Conservation (phyloP, 2,888 invertebrate species). For the Carterocephalus palaemon region DNA sequence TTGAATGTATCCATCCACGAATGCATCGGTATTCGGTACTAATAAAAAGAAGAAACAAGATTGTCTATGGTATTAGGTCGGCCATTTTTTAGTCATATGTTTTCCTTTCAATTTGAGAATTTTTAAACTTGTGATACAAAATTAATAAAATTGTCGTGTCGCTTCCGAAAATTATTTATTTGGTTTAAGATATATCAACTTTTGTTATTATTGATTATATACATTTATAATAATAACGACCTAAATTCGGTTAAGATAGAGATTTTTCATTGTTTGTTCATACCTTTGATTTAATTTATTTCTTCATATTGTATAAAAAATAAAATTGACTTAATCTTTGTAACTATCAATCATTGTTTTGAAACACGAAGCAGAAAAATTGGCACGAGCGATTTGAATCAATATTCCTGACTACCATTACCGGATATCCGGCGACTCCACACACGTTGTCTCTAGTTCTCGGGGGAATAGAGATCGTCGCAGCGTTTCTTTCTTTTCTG, state of each 20-base stretch:
- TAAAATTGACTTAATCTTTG: neutral
- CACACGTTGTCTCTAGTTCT: slow-evolving; percentile 73
- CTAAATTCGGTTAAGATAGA: slow-evolving; percentile 9
- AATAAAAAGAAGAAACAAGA: slow-evolving; percentile 33
- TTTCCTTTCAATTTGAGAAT: slow-evolving; percentile 66
- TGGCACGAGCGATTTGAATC: slow-evolving; percentile 31
- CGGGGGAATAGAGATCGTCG: slow-evolving; percentile 71
- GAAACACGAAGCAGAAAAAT: slow-evolving; percentile 7
- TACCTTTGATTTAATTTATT: slow-evolving; percentile 7
- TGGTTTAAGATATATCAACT: slow-evolving; percentile 34
- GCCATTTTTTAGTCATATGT: slow-evolving; percentile 74
- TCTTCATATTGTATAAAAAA: neutral
- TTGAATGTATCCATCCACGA: no score
- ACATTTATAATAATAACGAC: slow-evolving; percentile 1
- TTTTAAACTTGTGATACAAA: slow-evolving; percentile 53
- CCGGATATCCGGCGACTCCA: slow-evolving; percentile 75
- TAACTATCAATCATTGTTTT: neutral
- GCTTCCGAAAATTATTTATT: slow-evolving; percentile 55
- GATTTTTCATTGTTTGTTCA: slow-evolving; percentile 1
- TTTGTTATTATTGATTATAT: neutral
- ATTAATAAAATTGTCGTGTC: slow-evolving; percentile 66
- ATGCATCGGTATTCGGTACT: no score
- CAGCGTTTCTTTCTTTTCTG: slow-evolving; percentile 77
- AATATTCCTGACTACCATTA: slow-evolving; percentile 40
- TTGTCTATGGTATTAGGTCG: slow-evolving; percentile 67